These are phyloP conservation scores for Theocolax elegans DNA, from an alignment of 1,140 invertebrate genomes.

Conservation along the genomic window DNA sequence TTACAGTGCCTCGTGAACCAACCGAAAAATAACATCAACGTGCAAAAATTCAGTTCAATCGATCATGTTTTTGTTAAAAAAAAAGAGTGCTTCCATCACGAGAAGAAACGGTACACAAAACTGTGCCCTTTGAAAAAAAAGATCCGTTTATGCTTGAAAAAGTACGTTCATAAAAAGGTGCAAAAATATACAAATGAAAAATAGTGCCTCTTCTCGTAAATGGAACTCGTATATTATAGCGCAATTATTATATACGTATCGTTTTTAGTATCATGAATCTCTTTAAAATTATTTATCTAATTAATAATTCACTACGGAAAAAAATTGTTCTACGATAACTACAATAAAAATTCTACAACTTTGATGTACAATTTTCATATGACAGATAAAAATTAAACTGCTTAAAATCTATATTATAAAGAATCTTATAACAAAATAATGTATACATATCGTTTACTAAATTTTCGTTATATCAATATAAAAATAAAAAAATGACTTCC, in stretches of 20 bases:
- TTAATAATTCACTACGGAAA: too few species aligned
- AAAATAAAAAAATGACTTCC: slow-evolving; percentile 13
- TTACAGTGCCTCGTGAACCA: not conserved
- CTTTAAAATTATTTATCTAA: too few species aligned
- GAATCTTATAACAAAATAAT: too few species aligned
- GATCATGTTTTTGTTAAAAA: too few species aligned
- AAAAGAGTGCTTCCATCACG: slow-evolving; percentile 19
- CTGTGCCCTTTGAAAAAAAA: not conserved
- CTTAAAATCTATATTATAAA: too few species aligned
- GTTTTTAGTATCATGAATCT: too few species aligned
- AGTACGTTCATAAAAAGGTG: not conserved
- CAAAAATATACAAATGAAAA: slow-evolving; percentile 7
- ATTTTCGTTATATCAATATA: not conserved
- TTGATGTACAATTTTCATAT: too few species aligned
- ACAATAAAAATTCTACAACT: too few species aligned
- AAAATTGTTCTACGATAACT: not conserved
- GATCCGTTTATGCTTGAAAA: not conserved
- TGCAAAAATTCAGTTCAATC: not conserved
- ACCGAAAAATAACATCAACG: slow-evolving; percentile 28
- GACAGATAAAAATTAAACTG: too few species aligned
- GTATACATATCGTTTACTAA: too few species aligned
- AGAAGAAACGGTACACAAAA: slow-evolving; percentile 16
- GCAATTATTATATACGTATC: too few species aligned
- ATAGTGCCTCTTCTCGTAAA: slow-evolving; percentile 22
- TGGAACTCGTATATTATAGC: not conserved